Evolutionary conservation across 2,888 invertebrate species (phyloP), one percentile per base, ranked within the genome.

Genomic region (Andricus quercusramuli): DNA sequence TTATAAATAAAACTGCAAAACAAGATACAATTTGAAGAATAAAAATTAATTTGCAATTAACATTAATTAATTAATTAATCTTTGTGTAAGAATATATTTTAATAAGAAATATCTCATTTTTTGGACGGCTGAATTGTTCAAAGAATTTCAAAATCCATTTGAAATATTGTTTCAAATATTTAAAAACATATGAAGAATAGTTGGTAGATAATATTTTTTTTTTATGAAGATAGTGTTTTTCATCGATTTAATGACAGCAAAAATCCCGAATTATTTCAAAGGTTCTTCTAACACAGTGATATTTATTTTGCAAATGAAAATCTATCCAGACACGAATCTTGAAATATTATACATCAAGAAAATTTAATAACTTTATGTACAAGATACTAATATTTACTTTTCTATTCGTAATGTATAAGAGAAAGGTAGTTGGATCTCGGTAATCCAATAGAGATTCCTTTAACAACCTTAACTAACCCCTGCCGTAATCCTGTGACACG

Each of bases 391-490:
- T 44, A 15, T 15, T 44, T 15, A 44, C 15, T 44, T 15, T 15
- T 4, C 3, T 8, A 22, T 59, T 59, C 17, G 22, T 15, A 22
- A 15, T 62, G 25, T 25, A 62, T 13, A 25, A 25, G 62, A 25
- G 83, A 82, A 62, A 79, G 85, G 77, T 79, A 78, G 83, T 78
- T 79, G 83, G 81, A 80, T 80, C 68, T 84, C 80, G 81, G 85
- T 88, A 88, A 88, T 88, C 87, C 86, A 88, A 87, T 88, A 86
- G 88, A 86, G 89, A 89, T 89, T 90, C 89, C 89, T 90, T 90
- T 90, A 90, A 91, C 90, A 89, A 91, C 89, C 90, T 90, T 90
- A 90, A 91, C 90, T 89, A 91, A 91, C 90, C 89, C 88, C 88
- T 87, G 80, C 86, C 85, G 67, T 77, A 78, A 83, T 87, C 84